Evolutionary conservation across 2,888 invertebrate genomes (phyloP), one percentile per base, ranked within the genome.

Genomic region (Drosophila ustulata): DNA sequence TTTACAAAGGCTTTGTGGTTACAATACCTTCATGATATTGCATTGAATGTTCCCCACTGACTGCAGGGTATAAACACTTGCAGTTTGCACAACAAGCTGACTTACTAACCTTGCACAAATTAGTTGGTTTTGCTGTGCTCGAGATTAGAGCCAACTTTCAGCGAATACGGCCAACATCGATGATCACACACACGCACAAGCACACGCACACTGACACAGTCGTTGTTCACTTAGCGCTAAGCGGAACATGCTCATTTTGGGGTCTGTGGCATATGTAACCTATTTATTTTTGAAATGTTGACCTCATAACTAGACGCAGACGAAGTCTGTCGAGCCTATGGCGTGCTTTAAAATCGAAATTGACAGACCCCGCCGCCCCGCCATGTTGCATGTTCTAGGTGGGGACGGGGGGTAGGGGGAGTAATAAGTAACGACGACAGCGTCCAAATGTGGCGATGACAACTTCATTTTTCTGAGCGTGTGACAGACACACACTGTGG

Each of bases 221-320:
- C 18, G 30, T 30, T 23, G 23, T 39, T 43, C n/a, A 25, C 25
- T 45, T 45, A 11, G 32, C 25, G 26, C 34, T 13, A 46, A 56
- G 56, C 46, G 56, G 34, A 23, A 53, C 26, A 53, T 57, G 43
- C 41, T 58, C 23, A 26, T 72, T 56, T 56, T 56, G n/a, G 13
- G 55, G 23, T 56, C 52, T 64, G 46, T 49, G 78, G 71, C 67
- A 55, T 57, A 85, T 82, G 80, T 85, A 88, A 85, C 75, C 79
- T 64, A 88, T 85, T 86, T 88, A 88, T 85, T 88, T 88, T 79
- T 57, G 72, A 86, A 85, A 78, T 77, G 86, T 85, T 85, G 88
- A 85, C 85, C 84, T 85, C 85, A 85, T 88, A 88, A 74, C 71
- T 67, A 67, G 39, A 64, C 71, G 50, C 47, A 55, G 64, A 67